These are phyloP conservation scores for Xenus cinereus DNA, from an alignment of 2,113 vertebrate genomes.

Conservation along the genomic window DNA sequence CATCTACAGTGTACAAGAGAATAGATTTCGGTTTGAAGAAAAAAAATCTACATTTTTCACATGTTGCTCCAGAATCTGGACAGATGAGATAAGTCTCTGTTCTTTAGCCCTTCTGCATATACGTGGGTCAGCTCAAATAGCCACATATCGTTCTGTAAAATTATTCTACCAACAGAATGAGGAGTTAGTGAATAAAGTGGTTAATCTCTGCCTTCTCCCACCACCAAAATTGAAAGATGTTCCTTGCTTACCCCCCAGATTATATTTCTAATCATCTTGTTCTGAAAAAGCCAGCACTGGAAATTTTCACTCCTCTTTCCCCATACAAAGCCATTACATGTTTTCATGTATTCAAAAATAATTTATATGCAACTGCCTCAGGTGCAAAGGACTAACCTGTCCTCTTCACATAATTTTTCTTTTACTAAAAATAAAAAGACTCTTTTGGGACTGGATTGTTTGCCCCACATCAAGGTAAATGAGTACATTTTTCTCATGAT, in stretches of 20 bases:
- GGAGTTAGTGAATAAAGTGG: not conserved
- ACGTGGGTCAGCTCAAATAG: not conserved
- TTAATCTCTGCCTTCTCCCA: not conserved
- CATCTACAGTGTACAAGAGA: not conserved
- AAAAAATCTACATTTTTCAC: not conserved
- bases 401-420: not conserved
- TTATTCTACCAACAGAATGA: not conserved
- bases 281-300: not conserved
- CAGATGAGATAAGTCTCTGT: not conserved
- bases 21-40: not conserved
- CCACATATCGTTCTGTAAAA: not conserved
- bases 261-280: not conserved
- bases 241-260: not conserved
- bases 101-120: not conserved
- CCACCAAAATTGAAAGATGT: not conserved
- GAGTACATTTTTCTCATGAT: not conserved
- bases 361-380: not conserved
- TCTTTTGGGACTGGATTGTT: not conserved
- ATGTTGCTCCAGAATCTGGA: not conserved
- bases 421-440: not conserved
- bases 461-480: not conserved
- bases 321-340: not conserved
- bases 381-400: not conserved
- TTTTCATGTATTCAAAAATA: not conserved
- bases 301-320: not conserved